Base-by-base conservation (phyloP, 2,113 vertebrate species). In the Morone saxatilis region DNA sequence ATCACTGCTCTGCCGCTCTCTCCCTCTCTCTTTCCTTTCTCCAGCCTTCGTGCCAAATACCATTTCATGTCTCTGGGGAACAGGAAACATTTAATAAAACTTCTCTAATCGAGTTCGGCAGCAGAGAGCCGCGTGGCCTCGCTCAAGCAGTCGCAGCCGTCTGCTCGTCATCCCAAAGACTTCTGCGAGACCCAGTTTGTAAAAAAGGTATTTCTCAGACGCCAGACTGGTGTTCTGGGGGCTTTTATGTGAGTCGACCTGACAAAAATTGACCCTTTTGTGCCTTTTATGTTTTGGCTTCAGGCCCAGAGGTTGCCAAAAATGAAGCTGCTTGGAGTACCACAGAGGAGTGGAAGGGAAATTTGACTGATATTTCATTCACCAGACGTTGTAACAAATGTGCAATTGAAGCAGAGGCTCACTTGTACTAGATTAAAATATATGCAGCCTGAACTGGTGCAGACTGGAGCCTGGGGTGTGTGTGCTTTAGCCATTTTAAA, bases 51-150 rank as follows among this genome's bases (percentile, higher is more conserved):
- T 85, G 87, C 88, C 85, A 85, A 90, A 91, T 54, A 88, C 84
- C 78, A 92, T 91, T 89, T 86, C 83, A 63, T 50, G 90, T 93
- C 90, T 88, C 89, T 45, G 68, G 88, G 76, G 89, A 85, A 72
- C 66, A 88, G 87, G 85, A 94, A 87, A 81, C 82, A 81, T 93
- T 92, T 94, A 92, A 93, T 91, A 89, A 93, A 90, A 91, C 85
- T 76, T 83, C 85, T 86, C 67, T 90, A 91, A 91, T 91, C 17
- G 85, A 86, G 89, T 89, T 73, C 17, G 66, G 85, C 67, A 10
- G 86, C 51, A 48, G 66, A 68, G 73, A 60, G 77, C 70, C 7
- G 61, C 7, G 59, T 41, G 63, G 79, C 60, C 81, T 67, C 56
- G 22, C 78, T 71, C 14, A 11, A 6, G 9, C 73, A 20, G 14